These are phyloP conservation scores for Sisor rabdophorus DNA, from an alignment of 2,113 vertebrate genomes.

Conservation along the genomic window DNA sequence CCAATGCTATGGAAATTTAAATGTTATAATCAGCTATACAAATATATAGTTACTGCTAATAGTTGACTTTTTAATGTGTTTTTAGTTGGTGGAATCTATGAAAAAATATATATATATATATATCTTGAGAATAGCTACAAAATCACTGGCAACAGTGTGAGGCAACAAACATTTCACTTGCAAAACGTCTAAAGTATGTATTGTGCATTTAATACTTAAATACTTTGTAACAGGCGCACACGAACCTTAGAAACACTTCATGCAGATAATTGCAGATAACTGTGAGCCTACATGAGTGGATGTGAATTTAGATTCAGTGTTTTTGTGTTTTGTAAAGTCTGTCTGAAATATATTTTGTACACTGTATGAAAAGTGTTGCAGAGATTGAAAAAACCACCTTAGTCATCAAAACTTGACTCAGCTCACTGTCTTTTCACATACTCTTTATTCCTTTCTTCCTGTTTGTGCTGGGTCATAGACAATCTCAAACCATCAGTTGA, in stretches of 20 bases:
- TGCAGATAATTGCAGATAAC: too few species aligned
- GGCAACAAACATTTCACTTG: too few species aligned
- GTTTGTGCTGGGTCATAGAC: constrained; percentile 33
- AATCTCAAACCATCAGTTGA: constrained; percentile 18
- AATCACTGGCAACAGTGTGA: neutral
- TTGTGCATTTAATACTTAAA: neutral
- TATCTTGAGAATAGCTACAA: neutral
- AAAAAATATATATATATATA: too few species aligned
- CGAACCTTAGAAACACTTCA: too few species aligned
- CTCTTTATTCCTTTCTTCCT: constrained; percentile 16
- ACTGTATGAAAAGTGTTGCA: neutral
- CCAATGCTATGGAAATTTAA: neutral
- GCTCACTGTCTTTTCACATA: constrained; percentile 24
- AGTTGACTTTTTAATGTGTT: neutral
- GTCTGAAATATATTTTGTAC: neutral
- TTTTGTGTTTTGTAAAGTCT: neutral
- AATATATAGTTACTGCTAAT: neutral
- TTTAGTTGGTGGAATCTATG: neutral
- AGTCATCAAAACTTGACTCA: constrained; percentile 35
- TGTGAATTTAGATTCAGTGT: neutral
- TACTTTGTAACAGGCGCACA: neutral
- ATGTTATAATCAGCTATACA: neutral
- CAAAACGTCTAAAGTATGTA: too few species aligned
- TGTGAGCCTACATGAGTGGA: neutral
- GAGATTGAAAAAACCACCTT: constrained; percentile 17